Percentiles rank a stretch among this genome's conserved stretches.
phyloP scores from a whole-genome alignment of 1,140 invertebrate genomes.

The Sitobion miscanthi region DNA sequence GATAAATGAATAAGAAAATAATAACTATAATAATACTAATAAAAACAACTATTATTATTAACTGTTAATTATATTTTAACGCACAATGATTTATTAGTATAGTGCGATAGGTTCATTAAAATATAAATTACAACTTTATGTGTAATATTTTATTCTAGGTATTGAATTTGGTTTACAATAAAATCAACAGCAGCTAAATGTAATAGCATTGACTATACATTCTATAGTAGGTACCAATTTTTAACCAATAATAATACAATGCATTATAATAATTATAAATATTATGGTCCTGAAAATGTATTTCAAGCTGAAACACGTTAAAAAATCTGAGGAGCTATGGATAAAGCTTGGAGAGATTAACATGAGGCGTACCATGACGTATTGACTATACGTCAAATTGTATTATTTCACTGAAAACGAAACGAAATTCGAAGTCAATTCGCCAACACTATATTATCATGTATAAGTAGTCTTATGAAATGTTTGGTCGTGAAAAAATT shows the following conservation, averaged over 20 bases:
- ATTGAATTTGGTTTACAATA: neutral
- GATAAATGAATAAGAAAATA: too few species aligned
- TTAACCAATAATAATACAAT: too few species aligned
- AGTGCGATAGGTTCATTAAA: neutral
- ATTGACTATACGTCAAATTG: too few species aligned
- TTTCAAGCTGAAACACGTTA: neutral
- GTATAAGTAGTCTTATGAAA: neutral
- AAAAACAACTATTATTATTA: neutral
- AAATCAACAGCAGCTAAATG: neutral
- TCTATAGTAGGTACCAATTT: neutral
- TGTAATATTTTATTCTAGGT: neutral
- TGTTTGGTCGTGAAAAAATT: neutral
- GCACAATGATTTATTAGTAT: too few species aligned
- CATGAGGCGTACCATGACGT: neutral
- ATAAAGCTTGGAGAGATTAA: neutral
- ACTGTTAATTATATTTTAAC: too few species aligned
- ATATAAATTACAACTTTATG: neutral
- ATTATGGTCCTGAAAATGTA: neutral
- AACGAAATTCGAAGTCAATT: neutral
- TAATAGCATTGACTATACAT: neutral
- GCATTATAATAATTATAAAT: too few species aligned
- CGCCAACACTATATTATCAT: neutral
- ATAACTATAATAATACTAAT: neutral
- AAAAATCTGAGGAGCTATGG: neutral
- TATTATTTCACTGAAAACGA: neutral